phyloP scores from a whole-genome alignment of 2,797 vertebrate species.

The Siniperca obscura region DNA sequence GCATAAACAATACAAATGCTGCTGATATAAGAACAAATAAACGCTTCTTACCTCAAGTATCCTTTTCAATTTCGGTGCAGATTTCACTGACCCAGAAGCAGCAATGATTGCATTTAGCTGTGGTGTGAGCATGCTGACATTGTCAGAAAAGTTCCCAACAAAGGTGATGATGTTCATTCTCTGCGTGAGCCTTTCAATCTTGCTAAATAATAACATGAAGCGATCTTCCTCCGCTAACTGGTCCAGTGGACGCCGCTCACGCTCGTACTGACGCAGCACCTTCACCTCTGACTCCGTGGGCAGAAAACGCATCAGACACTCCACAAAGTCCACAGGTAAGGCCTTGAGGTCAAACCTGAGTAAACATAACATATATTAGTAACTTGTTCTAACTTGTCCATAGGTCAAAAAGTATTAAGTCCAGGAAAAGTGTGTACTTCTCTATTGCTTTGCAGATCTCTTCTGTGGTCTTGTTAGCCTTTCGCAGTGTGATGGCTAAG shows the following conservation, averaged over 20 bases:
- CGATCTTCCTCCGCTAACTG: conserved; percentile 94
- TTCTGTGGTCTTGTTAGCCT: conserved; percentile 91
- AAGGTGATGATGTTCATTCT: conserved; percentile 98
- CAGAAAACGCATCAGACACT: conserved; percentile 95
- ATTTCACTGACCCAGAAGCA: conserved; percentile 94
- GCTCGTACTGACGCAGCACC: conserved; percentile 93
- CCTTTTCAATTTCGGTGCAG: conserved; percentile 93
- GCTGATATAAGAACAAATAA: not conserved
- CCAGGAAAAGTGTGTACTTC: conserved; percentile 82
- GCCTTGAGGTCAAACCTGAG: conserved; percentile 89
- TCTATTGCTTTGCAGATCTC: conserved; percentile 98
- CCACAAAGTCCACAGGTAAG: conserved; percentile 93
- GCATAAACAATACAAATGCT: not conserved
- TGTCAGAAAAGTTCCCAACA: conserved; percentile 95
- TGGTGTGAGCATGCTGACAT: conserved; percentile 93
- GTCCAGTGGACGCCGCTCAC: conserved; percentile 92
- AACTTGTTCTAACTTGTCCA: not conserved
- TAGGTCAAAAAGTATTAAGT: not conserved
- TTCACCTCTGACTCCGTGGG: conserved; percentile 94
- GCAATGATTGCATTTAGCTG: conserved; percentile 96
- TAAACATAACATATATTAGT: not conserved
- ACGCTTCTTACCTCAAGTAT: conserved; percentile 91
- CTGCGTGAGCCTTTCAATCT: conserved; percentile 96
- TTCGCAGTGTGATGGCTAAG: conserved; percentile 95
- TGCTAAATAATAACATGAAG: conserved; percentile 97